Evolutionary conservation across 2,113 vertebrate genomes (phyloP).

Genomic region (Sterrhoptilus dennistouni): DNA sequence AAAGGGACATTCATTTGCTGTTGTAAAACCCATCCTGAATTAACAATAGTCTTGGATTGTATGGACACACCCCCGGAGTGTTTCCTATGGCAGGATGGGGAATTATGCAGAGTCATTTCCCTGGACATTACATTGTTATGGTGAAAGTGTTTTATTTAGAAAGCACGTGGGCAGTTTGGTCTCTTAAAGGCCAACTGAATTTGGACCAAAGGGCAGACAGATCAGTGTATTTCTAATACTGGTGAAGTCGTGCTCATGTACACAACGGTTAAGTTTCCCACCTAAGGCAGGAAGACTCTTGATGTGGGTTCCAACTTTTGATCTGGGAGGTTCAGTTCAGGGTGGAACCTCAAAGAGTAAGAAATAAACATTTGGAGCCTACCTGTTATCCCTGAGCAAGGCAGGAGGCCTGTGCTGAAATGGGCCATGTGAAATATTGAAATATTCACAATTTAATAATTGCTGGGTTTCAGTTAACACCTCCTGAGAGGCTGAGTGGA

Average conservation of each 20-base stretch:
- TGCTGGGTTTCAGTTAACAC: neutral
- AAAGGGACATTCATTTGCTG: neutral
- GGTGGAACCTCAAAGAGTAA: neutral
- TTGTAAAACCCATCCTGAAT: neutral
- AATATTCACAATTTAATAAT: conserved; percentile 41
- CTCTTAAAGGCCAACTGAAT: neutral
- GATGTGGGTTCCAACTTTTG: neutral
- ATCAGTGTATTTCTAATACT: neutral
- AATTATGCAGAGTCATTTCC: conserved; percentile 44
- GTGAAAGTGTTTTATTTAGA: neutral
- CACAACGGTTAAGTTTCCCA: neutral
- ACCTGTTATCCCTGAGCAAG: neutral
- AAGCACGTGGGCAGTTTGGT: neutral
- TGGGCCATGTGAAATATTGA: neutral
- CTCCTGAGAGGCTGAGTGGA: neutral
- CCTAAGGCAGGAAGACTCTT: neutral
- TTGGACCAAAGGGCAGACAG: neutral
- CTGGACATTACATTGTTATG: neutral
- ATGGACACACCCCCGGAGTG: neutral
- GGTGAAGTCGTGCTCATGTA: neutral
- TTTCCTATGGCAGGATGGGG: conserved; percentile 16
- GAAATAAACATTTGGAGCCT: neutral
- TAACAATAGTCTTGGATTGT: neutral
- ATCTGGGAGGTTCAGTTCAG: neutral
- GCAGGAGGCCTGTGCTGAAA: neutral